Conservation (phyloP, 2,797 vertebrate genomes). For the Carcharodon carcharias region DNA sequence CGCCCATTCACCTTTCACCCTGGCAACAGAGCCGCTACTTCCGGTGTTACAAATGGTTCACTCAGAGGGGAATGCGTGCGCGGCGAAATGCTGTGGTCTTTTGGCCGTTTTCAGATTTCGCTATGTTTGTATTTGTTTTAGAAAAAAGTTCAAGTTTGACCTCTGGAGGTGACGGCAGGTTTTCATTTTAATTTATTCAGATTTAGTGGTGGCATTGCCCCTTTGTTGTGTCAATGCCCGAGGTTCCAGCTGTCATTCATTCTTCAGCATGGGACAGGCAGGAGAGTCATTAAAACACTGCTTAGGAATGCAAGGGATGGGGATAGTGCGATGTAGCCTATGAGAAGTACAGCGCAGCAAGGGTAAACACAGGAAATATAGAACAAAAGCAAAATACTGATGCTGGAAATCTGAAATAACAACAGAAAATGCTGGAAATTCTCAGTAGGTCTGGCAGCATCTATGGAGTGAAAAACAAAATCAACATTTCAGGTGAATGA, state of each 20-base stretch:
- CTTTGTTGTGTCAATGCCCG: too few relatives aligned
- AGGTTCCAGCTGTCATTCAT: background rate
- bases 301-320: background rate
- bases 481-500: background rate
- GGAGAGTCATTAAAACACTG: background rate
- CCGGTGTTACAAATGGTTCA: background rate
- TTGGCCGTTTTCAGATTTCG: background rate
- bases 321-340: background rate
- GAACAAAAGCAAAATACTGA: background rate
- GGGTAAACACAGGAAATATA: background rate
- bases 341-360: background rate
- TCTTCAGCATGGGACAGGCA: background rate
- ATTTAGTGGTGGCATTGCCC: too few relatives aligned
- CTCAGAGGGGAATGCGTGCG: too few relatives aligned
- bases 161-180: background rate
- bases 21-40: background rate
- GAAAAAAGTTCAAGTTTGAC: background rate
- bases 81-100: fast-evolving
- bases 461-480: background rate
- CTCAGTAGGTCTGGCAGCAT: too few relatives aligned
- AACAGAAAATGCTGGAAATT: too few relatives aligned
- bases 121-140: background rate
- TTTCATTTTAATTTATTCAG: too few relatives aligned
- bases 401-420: background rate
- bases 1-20: background rate